Base-by-base conservation (phyloP, 2,888 invertebrate genomes). In the Tineola bisselliella region DNA sequence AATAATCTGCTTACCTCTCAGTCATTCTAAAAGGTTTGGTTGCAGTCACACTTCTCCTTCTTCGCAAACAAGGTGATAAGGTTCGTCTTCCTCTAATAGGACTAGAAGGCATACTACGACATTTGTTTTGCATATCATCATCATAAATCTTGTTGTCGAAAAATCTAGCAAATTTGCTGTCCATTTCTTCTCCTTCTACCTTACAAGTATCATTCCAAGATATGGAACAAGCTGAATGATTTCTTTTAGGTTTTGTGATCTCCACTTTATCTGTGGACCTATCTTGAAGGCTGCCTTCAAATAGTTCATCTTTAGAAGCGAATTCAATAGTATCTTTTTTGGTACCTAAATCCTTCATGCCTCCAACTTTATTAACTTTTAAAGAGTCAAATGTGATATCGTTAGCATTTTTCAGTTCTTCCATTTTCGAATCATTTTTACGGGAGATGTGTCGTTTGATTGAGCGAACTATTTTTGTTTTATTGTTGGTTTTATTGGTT, bases 21-120 rank as follows among this genome's bases (percentile, higher is more conserved):
- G 91, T 91, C 88, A 92, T 91, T 75, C 89, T 89, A 71, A 92
- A 92, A 1, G 92, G 91, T 71, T 91, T 91, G 0, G 92, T 91
- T 62, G 91, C 81, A 0, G 92, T 92, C 17, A 90, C 72, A 63
- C 73, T 75, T 67, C 76, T 81, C 33, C 72, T 70, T 59, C 77
- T 73, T 33, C 75, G 67, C 44, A 66, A 61, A 10, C 44, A 52
- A 10, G 77, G 76, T 0, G 80, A 77, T 48, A 66, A 68, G 31
- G 70, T 67, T 25, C 75, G 72, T 69, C 81, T 87, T 11, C 72
- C 71, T 66, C 87, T 78, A 33, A 81, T 63, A 31, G 90, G 90
- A 71, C 90, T 90, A 52, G 86, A 87, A 0, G 90, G 90, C 73
- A 89, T 88, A 70, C 90, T 91, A 66, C 82, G 87, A 0, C 30